Evolutionary conservation across 2,113 vertebrate species (phyloP).

Genomic region (Petrocephalus microphthalmus): DNA sequence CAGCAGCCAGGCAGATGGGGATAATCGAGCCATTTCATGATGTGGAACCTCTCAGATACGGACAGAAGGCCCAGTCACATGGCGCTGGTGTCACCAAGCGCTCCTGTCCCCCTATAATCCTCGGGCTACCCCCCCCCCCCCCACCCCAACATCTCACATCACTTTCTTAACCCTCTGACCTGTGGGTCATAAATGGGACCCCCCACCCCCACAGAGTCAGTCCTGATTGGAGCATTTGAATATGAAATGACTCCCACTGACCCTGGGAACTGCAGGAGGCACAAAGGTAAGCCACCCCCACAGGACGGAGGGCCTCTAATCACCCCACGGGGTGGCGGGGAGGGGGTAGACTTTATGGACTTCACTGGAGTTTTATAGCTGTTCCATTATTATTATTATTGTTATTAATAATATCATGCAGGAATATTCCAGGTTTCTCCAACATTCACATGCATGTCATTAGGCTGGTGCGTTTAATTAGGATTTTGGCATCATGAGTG

Average conservation of each 20-base stretch:
- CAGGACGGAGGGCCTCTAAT: not conserved
- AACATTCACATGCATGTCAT: not conserved
- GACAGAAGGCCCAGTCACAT: not conserved
- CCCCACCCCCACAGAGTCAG: not conserved
- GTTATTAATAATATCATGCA: not conserved
- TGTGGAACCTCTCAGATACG: not conserved
- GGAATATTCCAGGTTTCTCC: not conserved
- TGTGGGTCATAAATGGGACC: slow-evolving; percentile 63
- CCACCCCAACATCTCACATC: slow-evolving; percentile 60
- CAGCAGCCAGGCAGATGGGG: not conserved
- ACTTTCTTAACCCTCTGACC: slow-evolving; percentile 69
- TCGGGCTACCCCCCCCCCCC: slow-evolving; percentile 34
- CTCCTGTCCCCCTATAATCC: slow-evolving; percentile 43
- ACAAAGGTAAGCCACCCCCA: slow-evolving; percentile 48
- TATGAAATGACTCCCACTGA: slow-evolving; percentile 65
- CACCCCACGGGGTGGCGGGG: not conserved
- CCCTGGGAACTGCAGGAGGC: slow-evolving; percentile 64
- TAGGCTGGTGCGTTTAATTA: not conserved
- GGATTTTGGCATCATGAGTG: not conserved
- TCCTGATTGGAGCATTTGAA: slow-evolving; percentile 74
- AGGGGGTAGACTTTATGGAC: not conserved
- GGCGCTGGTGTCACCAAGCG: not conserved
- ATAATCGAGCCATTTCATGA: not conserved
- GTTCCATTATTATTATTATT: not conserved
- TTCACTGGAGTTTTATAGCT: not conserved